Evolutionary conservation across 2,888 invertebrate species (phyloP).

Genomic region (Drosophila quinaria): DNA sequence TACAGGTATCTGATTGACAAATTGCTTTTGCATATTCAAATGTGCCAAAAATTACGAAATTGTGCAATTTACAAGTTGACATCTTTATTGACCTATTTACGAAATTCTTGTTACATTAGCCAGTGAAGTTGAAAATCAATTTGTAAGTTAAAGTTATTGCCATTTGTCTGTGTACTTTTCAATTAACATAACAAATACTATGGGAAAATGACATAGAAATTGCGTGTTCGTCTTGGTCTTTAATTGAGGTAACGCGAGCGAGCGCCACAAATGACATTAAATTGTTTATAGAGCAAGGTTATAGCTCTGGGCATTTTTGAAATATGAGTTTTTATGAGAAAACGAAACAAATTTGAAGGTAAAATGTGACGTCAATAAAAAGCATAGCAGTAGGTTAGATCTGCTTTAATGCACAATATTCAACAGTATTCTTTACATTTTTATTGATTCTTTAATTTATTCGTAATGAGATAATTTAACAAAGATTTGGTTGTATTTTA

Average conservation of each 20-base stretch:
- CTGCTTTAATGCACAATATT: neutral
- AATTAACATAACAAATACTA: constrained; percentile 46
- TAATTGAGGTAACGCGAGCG: constrained; percentile 65
- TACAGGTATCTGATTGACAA: constrained; percentile 17
- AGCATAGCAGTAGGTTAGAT: neutral
- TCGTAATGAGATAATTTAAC: neutral
- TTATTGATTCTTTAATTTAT: too few relatives aligned
- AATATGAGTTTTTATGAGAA: constrained; percentile 48
- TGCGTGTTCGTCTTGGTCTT: constrained; percentile 53
- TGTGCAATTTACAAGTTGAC: constrained; percentile 1
- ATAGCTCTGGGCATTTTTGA: constrained; percentile 41
- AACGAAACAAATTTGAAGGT: constrained; percentile 23
- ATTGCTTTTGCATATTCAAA: constrained; percentile 24
- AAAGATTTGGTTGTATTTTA: neutral
- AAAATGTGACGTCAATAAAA: constrained; percentile 24
- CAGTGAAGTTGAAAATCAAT: constrained; percentile 38
- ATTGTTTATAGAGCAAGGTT: constrained; percentile 72
- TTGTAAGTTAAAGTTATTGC: constrained; percentile 25
- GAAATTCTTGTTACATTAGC: constrained; percentile 2
- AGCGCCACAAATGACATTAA: constrained; percentile 59
- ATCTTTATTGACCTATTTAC: constrained; percentile 44
- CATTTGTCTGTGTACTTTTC: constrained; percentile 35
- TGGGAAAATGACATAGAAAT: constrained; percentile 16
- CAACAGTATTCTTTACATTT: neutral
- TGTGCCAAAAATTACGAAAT: constrained; percentile 5